Conservation (phyloP, 2,113 vertebrate genomes). For the sheep (Ovis aries) region ARS-UI_Ramb_v3.0 NC_056080.1:34302001-34302500, state of each 20-base stretch:
- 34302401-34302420: background rate
- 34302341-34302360: background rate
- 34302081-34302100: background rate
- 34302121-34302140: background rate
- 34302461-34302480: background rate
- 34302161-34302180: background rate
- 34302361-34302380: background rate
- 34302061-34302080: background rate
- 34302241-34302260: background rate
- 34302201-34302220: background rate
- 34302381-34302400: background rate
- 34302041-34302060: background rate
- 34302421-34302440: background rate
- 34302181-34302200: background rate
- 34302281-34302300: background rate
- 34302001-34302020: background rate
- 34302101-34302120: background rate
- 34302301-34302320: background rate
- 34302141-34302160: background rate
- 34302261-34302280: background rate
- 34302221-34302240: background rate
- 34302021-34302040: background rate
- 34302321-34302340: background rate
- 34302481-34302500: background rate
- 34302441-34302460: background rate